phyloP scores from a whole-genome alignment of 2,888 invertebrate species.

The Octodonta nipae region DNA sequence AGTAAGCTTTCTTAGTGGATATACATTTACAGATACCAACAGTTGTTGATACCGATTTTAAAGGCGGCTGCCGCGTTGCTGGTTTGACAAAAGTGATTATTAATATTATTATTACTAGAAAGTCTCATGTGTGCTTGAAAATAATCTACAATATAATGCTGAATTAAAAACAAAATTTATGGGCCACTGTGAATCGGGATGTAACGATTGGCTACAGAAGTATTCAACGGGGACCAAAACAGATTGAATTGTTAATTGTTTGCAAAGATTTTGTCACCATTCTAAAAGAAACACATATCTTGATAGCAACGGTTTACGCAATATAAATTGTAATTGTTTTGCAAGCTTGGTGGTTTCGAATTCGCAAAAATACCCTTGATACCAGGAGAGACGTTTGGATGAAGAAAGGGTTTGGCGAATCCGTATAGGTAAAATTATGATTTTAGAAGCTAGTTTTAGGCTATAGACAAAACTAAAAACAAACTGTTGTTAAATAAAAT shows the following conservation, averaged over 20 bases:
- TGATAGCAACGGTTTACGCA: not conserved
- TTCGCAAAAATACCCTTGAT: not conserved
- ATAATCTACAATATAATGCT: not conserved
- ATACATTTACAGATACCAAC: too few relatives aligned
- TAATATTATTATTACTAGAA: too few relatives aligned
- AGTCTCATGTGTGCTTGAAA: not conserved
- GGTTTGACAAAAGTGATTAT: too few relatives aligned
- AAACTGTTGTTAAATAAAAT: too few relatives aligned
- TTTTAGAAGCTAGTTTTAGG: too few relatives aligned
- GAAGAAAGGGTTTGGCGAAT: too few relatives aligned
- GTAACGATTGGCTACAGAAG: not conserved
- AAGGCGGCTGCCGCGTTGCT: too few relatives aligned
- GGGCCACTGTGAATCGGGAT: not conserved
- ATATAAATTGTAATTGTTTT: not conserved
- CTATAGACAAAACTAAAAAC: too few relatives aligned
- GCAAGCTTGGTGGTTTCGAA: not conserved
- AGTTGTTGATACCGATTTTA: too few relatives aligned
- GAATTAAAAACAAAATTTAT: not conserved
- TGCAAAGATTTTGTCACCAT: not conserved
- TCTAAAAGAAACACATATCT: not conserved
- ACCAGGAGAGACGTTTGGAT: too few relatives aligned
- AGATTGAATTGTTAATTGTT: not conserved
- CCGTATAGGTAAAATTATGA: too few relatives aligned
- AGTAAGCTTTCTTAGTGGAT: too few relatives aligned
- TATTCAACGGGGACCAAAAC: not conserved